Evolutionary conservation across 30 jellyfish, hydroid and myxozoan genomes (phyloP).

Genomic region (Aurelia aurita complex sp. Pacific): DNA sequence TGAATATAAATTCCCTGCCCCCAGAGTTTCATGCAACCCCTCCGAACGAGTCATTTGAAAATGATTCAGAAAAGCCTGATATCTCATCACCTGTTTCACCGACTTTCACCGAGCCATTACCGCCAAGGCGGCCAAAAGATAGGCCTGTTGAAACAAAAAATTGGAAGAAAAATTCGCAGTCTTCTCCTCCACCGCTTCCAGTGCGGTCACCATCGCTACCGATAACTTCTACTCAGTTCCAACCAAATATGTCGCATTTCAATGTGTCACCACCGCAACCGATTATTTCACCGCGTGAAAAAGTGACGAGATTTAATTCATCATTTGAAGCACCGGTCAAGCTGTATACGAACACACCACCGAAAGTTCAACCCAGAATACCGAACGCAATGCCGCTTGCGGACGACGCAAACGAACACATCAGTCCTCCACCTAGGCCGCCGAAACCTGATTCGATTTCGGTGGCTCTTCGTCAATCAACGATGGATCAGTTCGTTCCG

Average conservation of each 20-base stretch:
- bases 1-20: conserved; percentile 57
- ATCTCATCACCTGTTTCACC: conserved; percentile 18
- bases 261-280: conserved; percentile 8
- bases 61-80: conserved; percentile 2
- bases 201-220: conserved; percentile 42
- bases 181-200: conserved; percentile 63
- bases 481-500: neutral
- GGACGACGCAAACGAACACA: neutral
- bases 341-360: conserved; percentile 54
- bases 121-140: conserved; percentile 61
- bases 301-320: neutral
- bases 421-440: conserved; percentile 68
- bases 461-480: neutral
- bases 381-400: conserved; percentile 43
- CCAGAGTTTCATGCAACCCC: conserved; percentile 39
- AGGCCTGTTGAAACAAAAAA: conserved; percentile 3
- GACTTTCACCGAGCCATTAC: conserved; percentile 2
- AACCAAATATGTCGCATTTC: neutral
- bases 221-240: neutral
- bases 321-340: neutral
- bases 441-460: conserved; percentile 58
- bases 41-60: neutral
- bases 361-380: conserved; percentile 52
- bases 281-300: conserved; percentile 7
- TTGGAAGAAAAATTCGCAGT: neutral